A percentile compares a stretch with the other conserved stretches of the same genome.
Conservation (phyloP, 2,113 vertebrate species). For the Trachemys scripta region DNA sequence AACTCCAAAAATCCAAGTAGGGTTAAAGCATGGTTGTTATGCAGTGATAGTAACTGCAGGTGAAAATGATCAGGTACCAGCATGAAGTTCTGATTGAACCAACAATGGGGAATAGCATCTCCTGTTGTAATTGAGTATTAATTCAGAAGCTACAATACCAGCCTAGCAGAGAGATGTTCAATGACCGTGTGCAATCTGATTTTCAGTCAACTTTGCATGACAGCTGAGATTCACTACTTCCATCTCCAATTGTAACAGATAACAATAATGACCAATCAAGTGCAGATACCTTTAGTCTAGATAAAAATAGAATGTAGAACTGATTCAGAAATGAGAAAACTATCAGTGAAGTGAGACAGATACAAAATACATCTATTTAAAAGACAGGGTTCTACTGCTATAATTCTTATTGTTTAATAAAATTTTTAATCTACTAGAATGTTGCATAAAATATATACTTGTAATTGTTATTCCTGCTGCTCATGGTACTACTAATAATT, state of each 20-base stretch:
- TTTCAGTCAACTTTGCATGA: constrained; percentile 20
- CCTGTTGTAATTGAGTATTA: neutral
- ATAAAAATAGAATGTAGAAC: neutral
- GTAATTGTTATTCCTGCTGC: neutral
- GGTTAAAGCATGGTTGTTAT: neutral
- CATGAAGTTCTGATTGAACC: constrained; percentile 1
- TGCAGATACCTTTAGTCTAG: neutral
- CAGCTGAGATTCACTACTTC: constrained; percentile 16
- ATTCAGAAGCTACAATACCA: neutral
- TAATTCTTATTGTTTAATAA: neutral
- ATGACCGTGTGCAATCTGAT: constrained; percentile 28
- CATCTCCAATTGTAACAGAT: neutral
- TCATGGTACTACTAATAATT: neutral
- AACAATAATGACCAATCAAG: neutral
- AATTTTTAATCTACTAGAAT: neutral
- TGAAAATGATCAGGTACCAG: neutral
- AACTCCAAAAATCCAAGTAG: no score
- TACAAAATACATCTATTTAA: neutral
- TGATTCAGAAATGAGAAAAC: neutral
- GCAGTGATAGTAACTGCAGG: neutral
- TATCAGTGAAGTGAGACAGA: neutral
- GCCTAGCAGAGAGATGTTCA: neutral
- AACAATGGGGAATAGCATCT: neutral
- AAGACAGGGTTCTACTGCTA: neutral
- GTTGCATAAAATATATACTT: neutral